Percentiles rank a stretch among this genome's conserved stretches.
Conservation (phyloP, 2,797 vertebrate species). For the Ataeniobius toweri region DNA sequence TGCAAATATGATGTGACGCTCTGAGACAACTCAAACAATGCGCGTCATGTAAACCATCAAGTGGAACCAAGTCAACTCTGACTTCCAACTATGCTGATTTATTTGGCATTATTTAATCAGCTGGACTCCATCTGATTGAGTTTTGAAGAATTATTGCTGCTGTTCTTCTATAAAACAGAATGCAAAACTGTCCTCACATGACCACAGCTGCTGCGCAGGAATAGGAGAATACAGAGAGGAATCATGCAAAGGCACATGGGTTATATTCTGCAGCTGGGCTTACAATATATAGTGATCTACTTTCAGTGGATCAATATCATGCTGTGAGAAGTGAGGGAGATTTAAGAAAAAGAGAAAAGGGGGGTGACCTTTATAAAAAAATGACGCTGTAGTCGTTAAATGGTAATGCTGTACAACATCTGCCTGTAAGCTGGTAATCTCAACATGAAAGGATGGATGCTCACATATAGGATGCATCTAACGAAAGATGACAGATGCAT, state of each 20-base stretch:
- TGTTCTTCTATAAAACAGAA: conserved; percentile 24
- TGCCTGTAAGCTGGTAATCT: conserved; percentile 53
- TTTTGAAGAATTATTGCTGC: conserved; percentile 17
- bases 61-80: conserved; percentile 22
- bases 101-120: conserved; percentile 12
- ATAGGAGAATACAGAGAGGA: conserved; percentile 29
- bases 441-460: conserved; percentile 39
- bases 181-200: conserved; percentile 42
- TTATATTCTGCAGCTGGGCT: conserved; percentile 12
- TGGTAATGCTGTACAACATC: conserved; percentile 39
- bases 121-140: conserved; percentile 14
- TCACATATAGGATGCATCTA: conserved; percentile 22
- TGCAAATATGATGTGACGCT: conserved; percentile 27
- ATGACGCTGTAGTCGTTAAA: conserved; percentile 49
- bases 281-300: conserved; percentile 24
- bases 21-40: conserved; percentile 22
- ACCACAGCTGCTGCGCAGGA: conserved; percentile 34
- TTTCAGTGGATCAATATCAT: conserved; percentile 44
- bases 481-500: conserved; percentile 25
- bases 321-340: conserved; percentile 37
- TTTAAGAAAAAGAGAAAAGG: conserved; percentile 15
- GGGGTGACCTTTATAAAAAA: conserved; percentile 19
- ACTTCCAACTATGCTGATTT: conserved; percentile 10
- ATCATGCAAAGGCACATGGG: conserved; percentile 20
- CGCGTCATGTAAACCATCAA: conserved; percentile 3